Conservation (phyloP, 2,113 vertebrate species). For the Pica pica region DNA sequence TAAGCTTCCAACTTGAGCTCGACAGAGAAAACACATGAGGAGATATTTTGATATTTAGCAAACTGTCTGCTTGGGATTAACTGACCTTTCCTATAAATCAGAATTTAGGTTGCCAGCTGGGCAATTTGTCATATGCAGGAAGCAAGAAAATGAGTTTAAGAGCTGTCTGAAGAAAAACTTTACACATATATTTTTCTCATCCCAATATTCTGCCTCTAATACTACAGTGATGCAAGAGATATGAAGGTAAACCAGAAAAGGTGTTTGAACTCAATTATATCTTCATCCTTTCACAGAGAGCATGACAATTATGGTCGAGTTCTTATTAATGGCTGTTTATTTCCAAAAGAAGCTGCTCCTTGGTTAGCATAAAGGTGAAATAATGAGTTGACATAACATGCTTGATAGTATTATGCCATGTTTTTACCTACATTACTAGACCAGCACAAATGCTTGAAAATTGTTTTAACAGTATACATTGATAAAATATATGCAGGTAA, state of each 20-base stretch:
- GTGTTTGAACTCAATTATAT: background rate
- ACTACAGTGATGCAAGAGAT: background rate
- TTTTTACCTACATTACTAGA: background rate
- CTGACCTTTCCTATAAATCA: conserved; percentile 71
- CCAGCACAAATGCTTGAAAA: background rate
- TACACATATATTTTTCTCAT: background rate
- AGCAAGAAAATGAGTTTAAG: conserved; percentile 51
- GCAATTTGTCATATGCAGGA: conserved; percentile 29
- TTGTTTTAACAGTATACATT: background rate
- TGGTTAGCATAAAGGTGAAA: background rate
- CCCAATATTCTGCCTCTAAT: background rate
- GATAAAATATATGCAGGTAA: background rate
- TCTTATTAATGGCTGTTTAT: background rate
- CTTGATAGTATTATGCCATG: background rate
- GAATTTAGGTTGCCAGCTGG: conserved; percentile 48
- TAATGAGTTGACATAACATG: background rate
- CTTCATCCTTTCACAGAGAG: background rate
- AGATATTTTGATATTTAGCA: conserved; percentile 62
- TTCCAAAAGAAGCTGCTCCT: background rate
- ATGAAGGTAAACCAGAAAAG: background rate
- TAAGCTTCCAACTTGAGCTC: background rate
- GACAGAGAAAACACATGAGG: background rate
- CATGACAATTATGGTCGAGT: accelerated
- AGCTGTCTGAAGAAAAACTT: conserved; percentile 49
- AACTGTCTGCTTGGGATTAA: conserved; percentile 63